Conservation (phyloP, 53 echinoderm and acorn worm species). For the Henricia sp. region DNA sequence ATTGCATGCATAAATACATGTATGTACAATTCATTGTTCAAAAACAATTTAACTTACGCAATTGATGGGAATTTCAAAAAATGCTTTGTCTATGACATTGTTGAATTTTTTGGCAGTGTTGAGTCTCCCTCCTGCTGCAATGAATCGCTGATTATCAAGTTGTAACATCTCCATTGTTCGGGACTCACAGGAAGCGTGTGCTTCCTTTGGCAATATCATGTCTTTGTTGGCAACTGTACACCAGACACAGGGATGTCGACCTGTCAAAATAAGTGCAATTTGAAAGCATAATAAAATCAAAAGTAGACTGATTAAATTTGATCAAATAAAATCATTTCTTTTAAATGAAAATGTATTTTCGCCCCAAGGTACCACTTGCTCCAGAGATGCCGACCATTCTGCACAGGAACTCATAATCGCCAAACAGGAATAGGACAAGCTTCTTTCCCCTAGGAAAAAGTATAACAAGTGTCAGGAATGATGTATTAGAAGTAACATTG, state of each 20-base stretch:
- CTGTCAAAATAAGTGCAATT: background rate
- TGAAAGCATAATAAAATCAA: background rate
- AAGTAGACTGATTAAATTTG: background rate
- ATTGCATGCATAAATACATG: background rate
- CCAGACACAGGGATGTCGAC: slow-evolving; percentile 19
- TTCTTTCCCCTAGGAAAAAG: slow-evolving; percentile 12
- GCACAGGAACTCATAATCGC: slow-evolving; percentile 21
- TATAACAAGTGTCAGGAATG: background rate
- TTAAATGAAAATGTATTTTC: background rate
- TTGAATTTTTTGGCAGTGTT: slow-evolving; percentile 13
- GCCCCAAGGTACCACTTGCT: slow-evolving; percentile 21
- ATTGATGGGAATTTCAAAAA: slow-evolving; percentile 7
- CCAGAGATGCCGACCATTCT: slow-evolving; percentile 14
- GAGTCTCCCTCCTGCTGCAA: background rate
- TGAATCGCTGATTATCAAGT: background rate
- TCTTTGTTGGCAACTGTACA: background rate
- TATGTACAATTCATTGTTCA: background rate
- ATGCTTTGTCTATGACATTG: slow-evolving; percentile 12
- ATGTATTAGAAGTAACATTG: background rate
- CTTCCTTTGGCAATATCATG: background rate
- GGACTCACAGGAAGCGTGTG: background rate
- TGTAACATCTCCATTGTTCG: background rate
- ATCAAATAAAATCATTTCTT: background rate
- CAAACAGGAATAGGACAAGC: slow-evolving; percentile 21
- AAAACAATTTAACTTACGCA: background rate